These are phyloP conservation scores for Terrapene triunguis DNA, from an alignment of 2,113 vertebrate species.

Conservation along the genomic window DNA sequence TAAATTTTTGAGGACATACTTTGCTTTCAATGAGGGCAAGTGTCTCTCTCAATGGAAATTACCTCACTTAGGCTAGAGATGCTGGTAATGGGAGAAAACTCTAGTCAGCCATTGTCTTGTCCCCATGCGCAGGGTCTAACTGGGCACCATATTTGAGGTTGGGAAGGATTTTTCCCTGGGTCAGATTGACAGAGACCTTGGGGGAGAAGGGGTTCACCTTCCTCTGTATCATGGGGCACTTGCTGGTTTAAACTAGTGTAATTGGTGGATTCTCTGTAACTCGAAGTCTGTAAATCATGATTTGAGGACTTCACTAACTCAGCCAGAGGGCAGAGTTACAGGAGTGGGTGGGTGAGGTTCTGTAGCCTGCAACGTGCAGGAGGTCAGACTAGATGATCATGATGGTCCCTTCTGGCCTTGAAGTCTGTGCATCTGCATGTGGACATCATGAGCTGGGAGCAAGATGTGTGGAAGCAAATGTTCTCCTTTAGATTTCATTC, in stretches of 20 bases:
- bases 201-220: neutral
- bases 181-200: neutral
- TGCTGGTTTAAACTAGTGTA: neutral
- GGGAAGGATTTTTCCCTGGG: neutral
- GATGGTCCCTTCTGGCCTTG: neutral
- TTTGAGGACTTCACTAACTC: neutral
- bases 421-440: neutral
- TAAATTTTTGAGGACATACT: neutral
- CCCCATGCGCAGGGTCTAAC: neutral
- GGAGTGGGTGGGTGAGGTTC: neutral
- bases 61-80: constrained; percentile 68
- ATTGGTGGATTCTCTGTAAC: neutral
- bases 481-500: neutral
- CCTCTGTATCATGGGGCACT: neutral
- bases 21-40: neutral
- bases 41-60: constrained; percentile 26
- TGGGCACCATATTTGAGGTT: neutral
- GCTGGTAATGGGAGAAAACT: constrained; percentile 59
- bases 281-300: neutral
- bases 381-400: neutral
- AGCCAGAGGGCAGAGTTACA: neutral
- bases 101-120: constrained; percentile 39
- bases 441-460: neutral
- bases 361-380: neutral
- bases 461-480: neutral